Evolutionary conservation across 2,888 invertebrate species (phyloP).

Genomic region (Andrena praecox): DNA sequence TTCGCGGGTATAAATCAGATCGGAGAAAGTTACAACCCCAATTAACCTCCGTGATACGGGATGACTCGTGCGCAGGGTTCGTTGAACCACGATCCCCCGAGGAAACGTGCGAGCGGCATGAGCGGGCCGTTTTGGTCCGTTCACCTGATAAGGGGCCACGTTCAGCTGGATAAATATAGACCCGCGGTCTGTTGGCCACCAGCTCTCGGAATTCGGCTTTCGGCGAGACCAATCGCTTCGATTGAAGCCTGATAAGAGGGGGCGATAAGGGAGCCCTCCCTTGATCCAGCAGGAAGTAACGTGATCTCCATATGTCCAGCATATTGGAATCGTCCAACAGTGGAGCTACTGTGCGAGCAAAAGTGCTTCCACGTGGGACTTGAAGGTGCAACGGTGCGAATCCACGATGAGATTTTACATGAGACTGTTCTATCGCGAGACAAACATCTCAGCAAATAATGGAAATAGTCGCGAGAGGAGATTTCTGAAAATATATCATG

Average conservation of each 20-base stretch:
- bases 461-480: no score
- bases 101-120: conserved; percentile 44
- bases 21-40: conserved; percentile 70
- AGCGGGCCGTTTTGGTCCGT: conserved; percentile 47
- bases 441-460: no score
- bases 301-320: not conserved
- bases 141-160: conserved; percentile 59
- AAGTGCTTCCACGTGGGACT: no score
- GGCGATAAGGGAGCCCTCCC: not conserved
- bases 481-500: no score
- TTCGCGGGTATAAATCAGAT: conserved; percentile 66
- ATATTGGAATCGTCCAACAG: no score
- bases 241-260: not conserved
- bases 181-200: not conserved
- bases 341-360: no score
- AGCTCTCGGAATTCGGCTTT: not conserved
- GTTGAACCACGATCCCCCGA: conserved; percentile 57
- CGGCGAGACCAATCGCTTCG: no score
- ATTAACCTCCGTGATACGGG: conserved; percentile 69
- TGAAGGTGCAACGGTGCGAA: no score
- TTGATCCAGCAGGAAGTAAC: not conserved
- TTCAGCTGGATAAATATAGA: conserved; percentile 42
- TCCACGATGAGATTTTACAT: no score
- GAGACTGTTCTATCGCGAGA: no score
- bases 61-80: conserved; percentile 66